Evolutionary conservation across 2,888 invertebrate genomes (phyloP).

Genomic region (Crossocerus cetratus): DNA sequence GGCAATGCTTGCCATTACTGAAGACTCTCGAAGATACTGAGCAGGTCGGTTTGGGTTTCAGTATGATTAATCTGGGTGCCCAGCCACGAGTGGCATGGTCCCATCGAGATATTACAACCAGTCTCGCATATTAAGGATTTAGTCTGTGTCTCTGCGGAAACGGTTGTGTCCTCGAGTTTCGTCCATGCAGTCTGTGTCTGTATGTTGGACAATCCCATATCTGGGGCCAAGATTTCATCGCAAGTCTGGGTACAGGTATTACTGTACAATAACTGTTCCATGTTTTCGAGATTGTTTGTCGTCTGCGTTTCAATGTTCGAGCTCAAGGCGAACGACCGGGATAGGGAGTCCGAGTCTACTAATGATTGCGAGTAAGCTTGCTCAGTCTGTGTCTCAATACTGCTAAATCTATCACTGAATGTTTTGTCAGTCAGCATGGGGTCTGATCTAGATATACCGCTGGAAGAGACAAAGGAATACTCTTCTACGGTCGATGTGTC

Average conservation of each 20-base stretch:
- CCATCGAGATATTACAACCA: conserved; percentile 59
- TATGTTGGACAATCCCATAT: conserved; percentile 80
- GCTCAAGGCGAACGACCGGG: conserved; percentile 74
- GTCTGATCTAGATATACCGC: conserved; percentile 66
- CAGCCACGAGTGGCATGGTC: conserved; percentile 66
- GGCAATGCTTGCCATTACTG: conserved; percentile 37
- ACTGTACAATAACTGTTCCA: conserved; percentile 76
- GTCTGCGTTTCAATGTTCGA: conserved; percentile 83
- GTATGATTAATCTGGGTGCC: conserved; percentile 76
- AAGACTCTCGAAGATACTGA: conserved; percentile 71
- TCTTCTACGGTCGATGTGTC: conserved; percentile 51
- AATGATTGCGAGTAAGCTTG: conserved; percentile 66
- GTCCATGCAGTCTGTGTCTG: conserved; percentile 83
- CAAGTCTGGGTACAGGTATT: conserved; percentile 80
- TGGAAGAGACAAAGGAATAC: conserved; percentile 53
- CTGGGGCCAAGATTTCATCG: conserved; percentile 79
- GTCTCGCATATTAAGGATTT: conserved; percentile 60
- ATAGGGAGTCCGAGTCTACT: conserved; percentile 68
- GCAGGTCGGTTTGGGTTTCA: conserved; percentile 79
- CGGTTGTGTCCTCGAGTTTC: conserved; percentile 78
- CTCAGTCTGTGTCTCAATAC: conserved; percentile 75
- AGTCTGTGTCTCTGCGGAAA: conserved; percentile 82
- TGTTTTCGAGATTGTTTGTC: conserved; percentile 75
- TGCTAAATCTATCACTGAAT: conserved; percentile 66
- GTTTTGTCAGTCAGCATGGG: conserved; percentile 72